A percentile compares a stretch with the other conserved stretches of the same genome.
Evolutionary conservation across 1,140 invertebrate genomes (phyloP).

Genomic region (Cotesia vestalis): DNA sequence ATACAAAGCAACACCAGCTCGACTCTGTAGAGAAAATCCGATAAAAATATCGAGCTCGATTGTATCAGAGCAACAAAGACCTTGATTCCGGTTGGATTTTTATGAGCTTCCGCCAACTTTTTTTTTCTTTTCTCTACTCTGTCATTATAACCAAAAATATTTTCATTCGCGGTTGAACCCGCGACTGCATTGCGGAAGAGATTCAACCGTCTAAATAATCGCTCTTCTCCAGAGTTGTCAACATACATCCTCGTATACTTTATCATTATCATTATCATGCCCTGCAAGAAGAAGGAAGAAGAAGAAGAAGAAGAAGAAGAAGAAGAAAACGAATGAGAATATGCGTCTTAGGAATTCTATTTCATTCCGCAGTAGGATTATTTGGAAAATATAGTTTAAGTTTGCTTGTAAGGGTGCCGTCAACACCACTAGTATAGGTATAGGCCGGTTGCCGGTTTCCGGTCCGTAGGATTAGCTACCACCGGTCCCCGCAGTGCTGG

Average conservation of each 20-base stretch:
- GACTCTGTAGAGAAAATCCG: no score
- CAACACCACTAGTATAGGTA: conserved; percentile 2
- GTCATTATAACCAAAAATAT: not conserved
- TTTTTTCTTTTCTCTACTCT: not conserved
- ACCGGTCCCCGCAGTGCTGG: conserved; percentile 54
- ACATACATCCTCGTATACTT: not conserved
- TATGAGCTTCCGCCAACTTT: not conserved
- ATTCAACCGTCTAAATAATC: conserved; percentile 7
- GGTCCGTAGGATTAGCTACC: conserved; percentile 39
- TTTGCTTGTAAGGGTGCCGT: conserved; percentile 2
- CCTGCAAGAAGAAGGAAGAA: not conserved
- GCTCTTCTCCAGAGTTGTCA: not conserved
- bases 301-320: not conserved
- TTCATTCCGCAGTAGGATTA: not conserved
- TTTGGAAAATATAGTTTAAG: conserved; percentile 5
- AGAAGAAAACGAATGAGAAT: not conserved
- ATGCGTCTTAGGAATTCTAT: no score
- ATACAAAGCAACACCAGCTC: not conserved
- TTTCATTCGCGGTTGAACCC: not conserved
- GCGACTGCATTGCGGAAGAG: conserved; percentile 14
- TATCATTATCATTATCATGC: not conserved
- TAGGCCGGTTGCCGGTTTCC: conserved; percentile 39
- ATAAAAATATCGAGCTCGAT: no score
- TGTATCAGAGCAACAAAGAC: not conserved
- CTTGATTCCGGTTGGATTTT: not conserved